A percentile compares a stretch with the other conserved stretches of the same genome.
These are phyloP conservation scores for Pelochelys cantorii DNA, from an alignment of 2,797 vertebrate genomes.

Conservation along the genomic window DNA sequence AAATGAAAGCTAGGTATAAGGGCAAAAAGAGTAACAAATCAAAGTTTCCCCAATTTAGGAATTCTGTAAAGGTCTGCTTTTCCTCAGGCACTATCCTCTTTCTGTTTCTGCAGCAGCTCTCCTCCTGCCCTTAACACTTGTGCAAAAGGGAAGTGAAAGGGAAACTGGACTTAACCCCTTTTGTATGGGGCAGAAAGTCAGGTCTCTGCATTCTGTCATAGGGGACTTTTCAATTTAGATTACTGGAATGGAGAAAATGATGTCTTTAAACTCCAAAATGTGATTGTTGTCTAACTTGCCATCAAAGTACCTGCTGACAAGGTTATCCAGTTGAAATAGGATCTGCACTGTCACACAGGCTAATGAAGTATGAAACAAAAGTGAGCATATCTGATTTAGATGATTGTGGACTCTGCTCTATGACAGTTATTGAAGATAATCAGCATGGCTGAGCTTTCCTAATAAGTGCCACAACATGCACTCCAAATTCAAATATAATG, in stretches of 20 bases:
- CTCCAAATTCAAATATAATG: conserved; percentile 29
- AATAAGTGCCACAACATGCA: not conserved
- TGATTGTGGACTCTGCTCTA: not conserved
- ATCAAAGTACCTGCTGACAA: conserved; percentile 51
- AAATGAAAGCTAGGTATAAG: not conserved
- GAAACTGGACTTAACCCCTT: not conserved
- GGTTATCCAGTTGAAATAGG: not conserved
- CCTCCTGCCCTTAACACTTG: not conserved
- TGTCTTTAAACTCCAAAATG: conserved; percentile 29
- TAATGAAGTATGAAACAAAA: conserved; percentile 5
- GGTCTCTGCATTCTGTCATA: not conserved
- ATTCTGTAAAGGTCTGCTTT: rapidly evolving
- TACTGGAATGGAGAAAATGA: conserved; percentile 9
- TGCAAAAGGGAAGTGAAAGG: not conserved
- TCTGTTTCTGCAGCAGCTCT: not conserved
- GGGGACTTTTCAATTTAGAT: conserved; percentile 26
- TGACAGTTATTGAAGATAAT: conserved; percentile 42
- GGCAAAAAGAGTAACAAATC: not conserved
- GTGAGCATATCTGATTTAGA: not conserved
- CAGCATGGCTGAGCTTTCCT: conserved; percentile 34
- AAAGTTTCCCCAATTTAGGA: not conserved
- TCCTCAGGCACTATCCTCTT: rapidly evolving
- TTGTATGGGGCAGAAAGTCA: not conserved
- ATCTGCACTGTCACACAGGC: not conserved
- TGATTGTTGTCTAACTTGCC: conserved; percentile 44